Evolutionary conservation across 2,113 vertebrate species (phyloP), one percentile per base, ranked within the genome.

Genomic region (Lepus timidus): DNA sequence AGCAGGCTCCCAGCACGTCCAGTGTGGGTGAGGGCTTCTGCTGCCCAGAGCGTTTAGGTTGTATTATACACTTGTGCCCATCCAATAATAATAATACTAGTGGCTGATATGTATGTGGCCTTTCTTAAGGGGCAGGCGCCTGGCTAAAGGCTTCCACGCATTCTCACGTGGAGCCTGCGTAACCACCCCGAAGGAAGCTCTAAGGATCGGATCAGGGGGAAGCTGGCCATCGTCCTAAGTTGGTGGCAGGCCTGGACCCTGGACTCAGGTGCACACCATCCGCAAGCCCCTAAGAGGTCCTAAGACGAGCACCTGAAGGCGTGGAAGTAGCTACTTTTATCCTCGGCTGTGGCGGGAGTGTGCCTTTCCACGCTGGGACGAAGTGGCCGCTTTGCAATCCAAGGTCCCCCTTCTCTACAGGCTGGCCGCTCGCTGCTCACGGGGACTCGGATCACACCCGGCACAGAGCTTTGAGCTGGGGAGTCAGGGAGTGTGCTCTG

Each of bases 291-390:
- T 19, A 22, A 62, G 49, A 20, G 39, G 9, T 14, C 10, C 76
- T 36, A 36, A 36, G 36, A 44, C 25, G 75, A 39, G 51, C n/a
- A 7, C 20, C 3, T 4, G 19, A 25, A 49, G 49, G 52, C 70
- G 33, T 10, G 22, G 33, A 51, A 67, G 36, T 79, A 29, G 4
- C 3, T 4, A 2, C 31, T 27, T 52, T 39, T 39, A 1, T 12
- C 25, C 52, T 20, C 23, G 20, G 27, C 22, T 36, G 0, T 13
- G 6, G n/a, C 31, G 64, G 49, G 14, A 51, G 12, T 4, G 1
- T 9, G 9, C 9, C 44, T n/a, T 31, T 73, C 44, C 0, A 23
- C 0, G 22, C 20, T 4, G 1, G 0, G 1, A 29, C 31, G 23
- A 25, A 2, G 9, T 1, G 8, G 19, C 83, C 67, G 55, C 7